Evolutionary conservation across 2,113 vertebrate genomes (phyloP), one percentile per base, ranked within the genome.

Genomic region (Osmerus eperlanus): DNA sequence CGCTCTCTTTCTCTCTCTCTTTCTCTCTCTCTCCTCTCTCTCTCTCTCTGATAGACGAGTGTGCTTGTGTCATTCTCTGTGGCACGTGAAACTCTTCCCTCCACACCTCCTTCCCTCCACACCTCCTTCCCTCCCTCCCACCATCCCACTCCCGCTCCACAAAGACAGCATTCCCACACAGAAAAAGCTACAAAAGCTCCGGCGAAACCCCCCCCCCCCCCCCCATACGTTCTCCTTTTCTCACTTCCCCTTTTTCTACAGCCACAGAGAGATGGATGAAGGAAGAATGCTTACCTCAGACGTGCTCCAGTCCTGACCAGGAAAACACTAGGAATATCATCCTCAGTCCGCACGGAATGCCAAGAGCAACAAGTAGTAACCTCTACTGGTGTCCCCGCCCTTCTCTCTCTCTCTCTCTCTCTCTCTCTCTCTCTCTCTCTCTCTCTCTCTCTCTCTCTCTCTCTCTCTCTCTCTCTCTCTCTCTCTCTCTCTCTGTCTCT

Each of bases 281-380:
- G 3, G 9, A 52, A 41, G 0, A 65, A 83, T 67, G 67, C 28
- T 90, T 85, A 92, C 83, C 88, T 89, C 86, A 90, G 2, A 90
- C 83, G 71, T 79, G 75, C 62, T 83, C 76, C 83, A 75, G 54
- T 71, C 69, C 83, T 84, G 72, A 81, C 85, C 78, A 65, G 63
- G 67, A 83, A 77, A 79, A 75, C 61, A 77, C 81, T 80, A 81
- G 84, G 73, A 83, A 80, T 81, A 88, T 87, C 93, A 89, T 86
- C 78, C 79, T 87, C 76, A 75, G 9, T 78, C 75, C 80, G 23
- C 71, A 65, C 73, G 14, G 55, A 75, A 83, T 80, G 79, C 80
- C 87, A 82, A 85, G 75, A 90, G 82, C 89, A 93, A 89, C 92
- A 93, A 92, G 92, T 92, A 85, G 89, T 84, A 86, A 87, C 41